Percentiles rank a stretch among this genome's conserved stretches.
Evolutionary conservation across 2,797 vertebrate species (phyloP).

Genomic region (Sebastes paucispinis): DNA sequence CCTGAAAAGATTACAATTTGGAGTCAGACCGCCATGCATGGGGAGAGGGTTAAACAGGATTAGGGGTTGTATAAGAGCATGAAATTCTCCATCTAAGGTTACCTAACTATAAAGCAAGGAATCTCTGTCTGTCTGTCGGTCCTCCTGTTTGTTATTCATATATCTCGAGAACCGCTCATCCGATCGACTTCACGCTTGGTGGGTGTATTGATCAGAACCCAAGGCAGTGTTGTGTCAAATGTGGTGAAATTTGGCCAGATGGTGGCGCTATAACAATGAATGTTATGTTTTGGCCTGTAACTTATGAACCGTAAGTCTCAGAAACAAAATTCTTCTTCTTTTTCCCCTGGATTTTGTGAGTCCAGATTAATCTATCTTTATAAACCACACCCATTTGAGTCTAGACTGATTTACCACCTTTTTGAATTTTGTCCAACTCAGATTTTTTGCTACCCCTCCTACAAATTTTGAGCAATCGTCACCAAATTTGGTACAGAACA

Average conservation of each 20-base stretch:
- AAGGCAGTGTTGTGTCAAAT: fast-evolving
- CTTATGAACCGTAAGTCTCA: no score
- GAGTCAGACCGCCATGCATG: background rate
- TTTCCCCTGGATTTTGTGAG: no score
- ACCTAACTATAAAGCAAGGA: background rate
- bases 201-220: no score
- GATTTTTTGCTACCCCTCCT: no score
- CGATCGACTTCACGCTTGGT: no score
- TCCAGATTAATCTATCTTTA: fast-evolving
- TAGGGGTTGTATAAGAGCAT: background rate
- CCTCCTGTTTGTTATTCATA: background rate
- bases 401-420: fast-evolving
- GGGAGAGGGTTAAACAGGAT: background rate
- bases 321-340: no score
- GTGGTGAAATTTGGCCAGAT: no score
- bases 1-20: background rate
- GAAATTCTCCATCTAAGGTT: background rate
- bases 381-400: no score
- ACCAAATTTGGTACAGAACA: fast-evolving
- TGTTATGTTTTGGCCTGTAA: no score
- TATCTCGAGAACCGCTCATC: no score
- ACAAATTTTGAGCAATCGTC: no score
- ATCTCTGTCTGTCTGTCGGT: background rate
- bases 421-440: fast-evolving
- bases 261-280: no score